A percentile compares a stretch with the other conserved stretches of the same genome.
phyloP scores from a whole-genome alignment of 2,797 vertebrate genomes.

The Chelon auratus region DNA sequence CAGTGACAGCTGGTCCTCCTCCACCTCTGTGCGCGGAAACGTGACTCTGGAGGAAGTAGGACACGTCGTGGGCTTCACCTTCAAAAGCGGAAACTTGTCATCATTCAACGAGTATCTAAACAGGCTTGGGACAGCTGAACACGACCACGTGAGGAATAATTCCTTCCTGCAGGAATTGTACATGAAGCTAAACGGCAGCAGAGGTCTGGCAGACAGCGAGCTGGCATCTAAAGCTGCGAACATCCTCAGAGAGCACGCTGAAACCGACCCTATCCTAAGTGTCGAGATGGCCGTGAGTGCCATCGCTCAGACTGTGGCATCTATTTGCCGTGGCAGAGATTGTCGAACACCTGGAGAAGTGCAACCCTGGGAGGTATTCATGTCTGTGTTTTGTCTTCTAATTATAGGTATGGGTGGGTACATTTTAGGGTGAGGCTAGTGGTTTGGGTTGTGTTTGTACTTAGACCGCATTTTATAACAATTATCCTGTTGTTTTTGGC shows the following conservation, averaged over 20 bases:
- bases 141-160: conserved; percentile 71
- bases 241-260: conserved; percentile 53
- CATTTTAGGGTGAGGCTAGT: no score
- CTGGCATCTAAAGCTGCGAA: conserved; percentile 17
- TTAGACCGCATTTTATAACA: no score
- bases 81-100: conserved; percentile 84
- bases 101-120: conserved; percentile 84
- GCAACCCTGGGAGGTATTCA: conserved; percentile 88
- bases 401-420: no score
- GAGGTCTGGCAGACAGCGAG: not conserved
- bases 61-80: conserved; percentile 89
- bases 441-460: no score
- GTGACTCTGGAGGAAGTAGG: conserved; percentile 83
- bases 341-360: conserved; percentile 81
- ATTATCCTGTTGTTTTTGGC: no score
- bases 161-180: conserved; percentile 76
- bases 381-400: no score
- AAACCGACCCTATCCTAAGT: conserved; percentile 80
- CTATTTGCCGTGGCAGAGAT: conserved; percentile 79
- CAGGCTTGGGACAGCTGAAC: conserved; percentile 63
- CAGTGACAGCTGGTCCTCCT: conserved; percentile 90
- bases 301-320: conserved; percentile 84
- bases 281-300: conserved; percentile 88
- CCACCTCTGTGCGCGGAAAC: conserved; percentile 75
- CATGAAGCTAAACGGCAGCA: conserved; percentile 6